phyloP scores from a whole-genome alignment of 2,797 vertebrate genomes.

The Dermochelys coriacea region DNA sequence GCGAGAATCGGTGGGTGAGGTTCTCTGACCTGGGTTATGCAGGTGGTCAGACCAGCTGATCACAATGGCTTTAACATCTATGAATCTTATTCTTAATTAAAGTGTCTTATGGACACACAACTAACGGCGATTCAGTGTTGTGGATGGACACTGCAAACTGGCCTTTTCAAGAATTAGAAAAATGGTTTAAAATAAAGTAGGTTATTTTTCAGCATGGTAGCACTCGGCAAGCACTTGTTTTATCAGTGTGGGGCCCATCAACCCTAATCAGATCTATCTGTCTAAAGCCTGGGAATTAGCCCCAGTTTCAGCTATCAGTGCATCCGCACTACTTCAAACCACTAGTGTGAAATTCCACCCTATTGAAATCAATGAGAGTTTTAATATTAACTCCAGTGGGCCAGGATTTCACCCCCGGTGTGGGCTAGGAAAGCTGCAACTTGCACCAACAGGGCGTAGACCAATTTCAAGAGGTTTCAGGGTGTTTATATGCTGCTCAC shows the following conservation, averaged over 20 bases:
- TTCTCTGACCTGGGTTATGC: background rate
- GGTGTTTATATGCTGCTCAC: background rate
- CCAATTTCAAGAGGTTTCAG: slow-evolving; percentile 33
- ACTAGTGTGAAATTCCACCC: background rate
- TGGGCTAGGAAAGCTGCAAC: background rate
- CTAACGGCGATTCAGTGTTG: background rate
- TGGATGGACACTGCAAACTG: background rate
- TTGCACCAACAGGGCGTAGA: background rate
- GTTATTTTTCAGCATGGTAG: background rate
- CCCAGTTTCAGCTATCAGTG: background rate
- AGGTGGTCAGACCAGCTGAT: background rate
- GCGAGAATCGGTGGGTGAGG: background rate
- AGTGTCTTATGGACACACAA: background rate
- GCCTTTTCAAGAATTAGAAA: background rate
- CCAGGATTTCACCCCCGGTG: background rate
- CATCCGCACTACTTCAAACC: background rate
- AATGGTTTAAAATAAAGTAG: background rate
- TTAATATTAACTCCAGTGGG: background rate
- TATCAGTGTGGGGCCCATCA: background rate
- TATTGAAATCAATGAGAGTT: background rate
- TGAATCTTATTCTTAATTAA: too few species aligned
- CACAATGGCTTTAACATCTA: background rate
- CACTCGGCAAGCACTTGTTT: background rate
- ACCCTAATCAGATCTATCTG: background rate
- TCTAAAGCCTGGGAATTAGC: background rate